These are phyloP conservation scores for Montipora cactus DNA, from an alignment of 64 coral and sea anemone species.

Conservation along the genomic window DNA sequence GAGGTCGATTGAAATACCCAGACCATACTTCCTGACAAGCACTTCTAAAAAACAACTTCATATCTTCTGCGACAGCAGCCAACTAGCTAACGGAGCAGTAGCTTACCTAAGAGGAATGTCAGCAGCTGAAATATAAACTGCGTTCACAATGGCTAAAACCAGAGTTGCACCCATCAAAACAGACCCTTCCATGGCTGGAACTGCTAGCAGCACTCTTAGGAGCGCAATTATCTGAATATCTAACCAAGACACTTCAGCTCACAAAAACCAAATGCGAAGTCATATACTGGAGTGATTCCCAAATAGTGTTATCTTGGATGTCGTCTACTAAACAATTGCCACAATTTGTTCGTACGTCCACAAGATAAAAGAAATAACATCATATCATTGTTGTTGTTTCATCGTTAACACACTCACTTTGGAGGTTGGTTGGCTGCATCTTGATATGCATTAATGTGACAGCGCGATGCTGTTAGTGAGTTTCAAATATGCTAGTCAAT, in stretches of 20 bases:
- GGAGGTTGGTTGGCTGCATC: too few species aligned
- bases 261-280: neutral
- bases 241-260: slow-evolving; percentile 3
- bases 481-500: too few species aligned
- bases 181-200: slow-evolving; percentile 58
- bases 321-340: too few species aligned
- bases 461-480: too few species aligned
- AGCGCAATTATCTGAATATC: slow-evolving; percentile 37
- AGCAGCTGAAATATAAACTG: neutral
- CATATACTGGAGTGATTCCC: too few species aligned
- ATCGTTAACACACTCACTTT: too few species aligned
- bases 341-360: too few species aligned
- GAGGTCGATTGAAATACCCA: neutral
- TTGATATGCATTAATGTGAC: too few species aligned
- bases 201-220: slow-evolving; percentile 61
- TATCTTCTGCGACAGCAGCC: slow-evolving; percentile 25
- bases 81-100: slow-evolving; percentile 56
- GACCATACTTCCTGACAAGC: neutral
- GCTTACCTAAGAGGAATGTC: slow-evolving; percentile 35
- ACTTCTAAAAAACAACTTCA: neutral
- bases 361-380: neutral
- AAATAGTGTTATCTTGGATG: too few species aligned
- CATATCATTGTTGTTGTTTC: too few species aligned
- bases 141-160: slow-evolving; percentile 50
- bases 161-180: slow-evolving; percentile 45